Evolutionary conservation across 2,113 vertebrate species (phyloP).

Genomic region (Elephas maximus): DNA sequence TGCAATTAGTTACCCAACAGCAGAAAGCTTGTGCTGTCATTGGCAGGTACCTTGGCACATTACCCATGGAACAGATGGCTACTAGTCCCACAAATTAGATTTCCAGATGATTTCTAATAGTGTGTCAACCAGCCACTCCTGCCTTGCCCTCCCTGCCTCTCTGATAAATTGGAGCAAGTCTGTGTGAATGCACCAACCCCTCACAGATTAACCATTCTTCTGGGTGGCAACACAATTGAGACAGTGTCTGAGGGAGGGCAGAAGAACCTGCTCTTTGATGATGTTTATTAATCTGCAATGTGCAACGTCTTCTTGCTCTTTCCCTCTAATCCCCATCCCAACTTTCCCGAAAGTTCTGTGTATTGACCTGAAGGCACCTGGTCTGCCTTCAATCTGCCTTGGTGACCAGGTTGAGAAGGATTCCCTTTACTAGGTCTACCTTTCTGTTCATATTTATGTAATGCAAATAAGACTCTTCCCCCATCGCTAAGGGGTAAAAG

Average conservation of each 20-base stretch:
- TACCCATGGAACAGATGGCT: conserved; percentile 89
- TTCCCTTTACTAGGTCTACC: neutral
- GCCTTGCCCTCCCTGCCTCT: conserved; percentile 57
- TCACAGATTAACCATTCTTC: conserved; percentile 56
- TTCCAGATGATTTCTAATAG: conserved; percentile 88
- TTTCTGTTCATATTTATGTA: neutral
- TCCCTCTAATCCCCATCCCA: neutral
- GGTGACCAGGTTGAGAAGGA: neutral
- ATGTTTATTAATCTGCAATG: conserved; percentile 63
- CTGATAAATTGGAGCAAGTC: conserved; percentile 41
- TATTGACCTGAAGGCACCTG: neutral
- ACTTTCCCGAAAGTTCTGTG: neutral
- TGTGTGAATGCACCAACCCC: conserved; percentile 58
- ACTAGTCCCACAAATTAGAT: conserved; percentile 87
- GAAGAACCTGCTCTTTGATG: conserved; percentile 57
- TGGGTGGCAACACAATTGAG: conserved; percentile 6
- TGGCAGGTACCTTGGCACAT: conserved; percentile 87
- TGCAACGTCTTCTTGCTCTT: neutral
- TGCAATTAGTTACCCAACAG: conserved; percentile 84
- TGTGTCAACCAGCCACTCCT: conserved; percentile 76
- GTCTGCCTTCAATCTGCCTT: neutral
- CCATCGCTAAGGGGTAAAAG: neutral
- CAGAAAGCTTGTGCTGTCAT: conserved; percentile 81
- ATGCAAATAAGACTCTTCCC: neutral
- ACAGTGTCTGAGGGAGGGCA: neutral